Evolutionary conservation across 2,888 invertebrate species (phyloP).

Genomic region (Zelleria hepariella): DNA sequence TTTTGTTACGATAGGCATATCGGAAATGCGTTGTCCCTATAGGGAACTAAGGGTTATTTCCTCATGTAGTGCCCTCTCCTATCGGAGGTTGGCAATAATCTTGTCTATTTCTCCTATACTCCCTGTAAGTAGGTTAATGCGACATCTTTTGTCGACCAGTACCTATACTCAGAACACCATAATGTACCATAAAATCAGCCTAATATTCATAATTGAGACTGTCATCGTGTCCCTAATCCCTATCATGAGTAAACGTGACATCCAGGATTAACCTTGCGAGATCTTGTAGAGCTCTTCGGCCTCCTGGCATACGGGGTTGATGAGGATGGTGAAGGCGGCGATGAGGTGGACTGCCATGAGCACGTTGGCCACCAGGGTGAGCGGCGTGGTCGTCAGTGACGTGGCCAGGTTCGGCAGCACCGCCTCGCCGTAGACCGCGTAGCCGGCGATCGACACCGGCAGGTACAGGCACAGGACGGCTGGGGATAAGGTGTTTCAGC

Average conservation of each 20-base stretch:
- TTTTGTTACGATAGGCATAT: no score
- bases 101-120: no score
- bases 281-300: slow-evolving; percentile 76
- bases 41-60: background rate
- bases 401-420: slow-evolving; percentile 74
- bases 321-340: slow-evolving; percentile 77
- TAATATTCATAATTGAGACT: no score
- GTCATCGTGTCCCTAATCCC: no score
- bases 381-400: slow-evolving; percentile 64
- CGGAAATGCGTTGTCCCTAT: background rate
- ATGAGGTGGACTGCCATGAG: slow-evolving; percentile 77
- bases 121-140: no score
- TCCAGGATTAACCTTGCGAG: slow-evolving; percentile 73
- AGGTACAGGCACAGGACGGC: slow-evolving; percentile 72
- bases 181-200: no score
- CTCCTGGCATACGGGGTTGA: slow-evolving; percentile 81
- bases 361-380: slow-evolving; percentile 72
- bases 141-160: no score
- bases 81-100: no score
- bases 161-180: no score
- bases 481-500: slow-evolving; percentile 26
- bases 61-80: no score
- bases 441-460: slow-evolving; percentile 74
- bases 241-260: no score
- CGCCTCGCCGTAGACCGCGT: slow-evolving; percentile 74